Base-by-base conservation (phyloP, 2,888 invertebrate genomes). In the Stenchaetothrips biformis region DNA sequence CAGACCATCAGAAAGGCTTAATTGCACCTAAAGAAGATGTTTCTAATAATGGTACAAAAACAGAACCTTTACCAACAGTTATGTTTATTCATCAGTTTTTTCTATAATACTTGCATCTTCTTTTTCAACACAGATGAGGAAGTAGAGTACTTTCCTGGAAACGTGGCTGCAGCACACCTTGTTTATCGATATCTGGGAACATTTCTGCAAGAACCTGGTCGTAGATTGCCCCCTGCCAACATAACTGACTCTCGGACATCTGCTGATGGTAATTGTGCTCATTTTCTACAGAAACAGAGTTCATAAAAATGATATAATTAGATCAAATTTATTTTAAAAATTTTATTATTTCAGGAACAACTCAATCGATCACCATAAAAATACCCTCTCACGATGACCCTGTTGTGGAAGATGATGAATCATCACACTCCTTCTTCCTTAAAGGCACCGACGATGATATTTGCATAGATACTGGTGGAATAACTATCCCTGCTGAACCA, bases 1-100 rank as follows among this genome's bases (percentile, higher is more conserved):
- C 87, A 80, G 89, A 89, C 83, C 91, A 91, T 83, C 88, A 89
- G 83, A 88, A 89, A 82, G 89, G 89, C 48, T 83, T 87, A 27
- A 87, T 88, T 62, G 86, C 86, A 81, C 82, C 84, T 48, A 84
- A 83, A 77, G 81, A 83, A 67, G 84, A 79, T 62, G 13, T 21
- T 62, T 37, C 48, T n/a, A 37, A 83, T 78, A 84, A 85, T 78
- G 78, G 48, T 21, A 25, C 80, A 80, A 81, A 53, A 25, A 21
- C 79, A 47, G n/a, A n/a, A n/a, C 53, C 80, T 6, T 81, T 80
- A 74, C n/a, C 78, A 62, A 59, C 47, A 37, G 59, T 48, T 27
- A 4, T 37, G 37, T 59, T 59, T 59, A 2, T 53, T 53, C 53
- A 9, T 53, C 59, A 59, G 25, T 48, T 59, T 82, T 53, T 48